Evolutionary conservation across 2,113 vertebrate species (phyloP).

Genomic region (Hippopotamus amphibius): DNA sequence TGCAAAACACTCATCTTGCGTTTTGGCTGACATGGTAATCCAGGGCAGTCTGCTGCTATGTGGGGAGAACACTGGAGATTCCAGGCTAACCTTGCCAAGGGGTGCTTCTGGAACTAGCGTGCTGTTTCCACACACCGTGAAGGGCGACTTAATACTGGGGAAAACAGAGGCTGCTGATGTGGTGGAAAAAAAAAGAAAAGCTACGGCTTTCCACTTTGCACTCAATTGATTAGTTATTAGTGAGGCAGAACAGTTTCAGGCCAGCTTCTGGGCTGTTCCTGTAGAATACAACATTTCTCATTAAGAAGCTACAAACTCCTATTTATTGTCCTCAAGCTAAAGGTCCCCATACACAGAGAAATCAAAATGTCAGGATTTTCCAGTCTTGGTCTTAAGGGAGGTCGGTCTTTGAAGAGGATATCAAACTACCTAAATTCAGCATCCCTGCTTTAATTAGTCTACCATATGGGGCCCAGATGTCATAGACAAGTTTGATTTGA

Average conservation of each 20-base stretch:
- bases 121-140: background rate
- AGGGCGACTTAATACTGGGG: background rate
- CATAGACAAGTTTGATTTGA: conserved; percentile 52
- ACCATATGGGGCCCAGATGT: conserved; percentile 69
- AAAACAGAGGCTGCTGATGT: background rate
- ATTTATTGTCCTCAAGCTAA: conserved; percentile 54
- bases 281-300: background rate
- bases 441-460: conserved; percentile 66
- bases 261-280: background rate
- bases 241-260: background rate
- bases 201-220: background rate
- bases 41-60: background rate
- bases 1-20: conserved; percentile 10
- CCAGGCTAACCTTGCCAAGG: background rate
- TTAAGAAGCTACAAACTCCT: conserved; percentile 55
- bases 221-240: conserved; percentile 16
- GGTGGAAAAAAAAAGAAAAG: background rate
- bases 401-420: conserved; percentile 46
- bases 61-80: background rate
- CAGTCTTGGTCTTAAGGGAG: conserved; percentile 41
- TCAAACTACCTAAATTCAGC: conserved; percentile 52
- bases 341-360: conserved; percentile 24
- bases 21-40: conserved; percentile 37
- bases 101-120: background rate
- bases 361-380: conserved; percentile 68